phyloP scores from a whole-genome alignment of 2,888 invertebrate genomes.

The Acronicta aceris region DNA sequence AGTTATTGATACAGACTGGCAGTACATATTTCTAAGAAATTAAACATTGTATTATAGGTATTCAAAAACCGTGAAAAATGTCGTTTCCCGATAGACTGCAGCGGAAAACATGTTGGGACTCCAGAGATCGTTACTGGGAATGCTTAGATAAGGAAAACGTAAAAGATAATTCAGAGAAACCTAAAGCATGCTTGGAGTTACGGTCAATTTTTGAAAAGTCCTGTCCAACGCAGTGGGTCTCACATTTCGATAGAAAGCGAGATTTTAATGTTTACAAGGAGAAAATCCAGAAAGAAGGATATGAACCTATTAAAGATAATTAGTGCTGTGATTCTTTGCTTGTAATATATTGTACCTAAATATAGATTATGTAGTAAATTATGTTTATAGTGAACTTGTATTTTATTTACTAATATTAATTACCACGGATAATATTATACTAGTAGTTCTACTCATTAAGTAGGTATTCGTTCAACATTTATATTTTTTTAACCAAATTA shows the following conservation, averaged over 20 bases:
- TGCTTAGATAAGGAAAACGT: conserved; percentile 93
- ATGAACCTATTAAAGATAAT: conserved; percentile 92
- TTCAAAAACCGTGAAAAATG: conserved; percentile 86
- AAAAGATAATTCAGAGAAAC: conserved; percentile 88
- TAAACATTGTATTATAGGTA: conserved; percentile 79
- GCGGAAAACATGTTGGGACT: conserved; percentile 94
- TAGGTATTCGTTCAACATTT: conserved; percentile 9
- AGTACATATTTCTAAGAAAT: conserved; percentile 36
- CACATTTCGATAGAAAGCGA: conserved; percentile 97
- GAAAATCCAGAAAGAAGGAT: conserved; percentile 95
- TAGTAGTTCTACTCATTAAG: not conserved
- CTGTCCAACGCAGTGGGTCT: conserved; percentile 96
- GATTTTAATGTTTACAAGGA: conserved; percentile 96
- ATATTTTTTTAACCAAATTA: too few relatives aligned
- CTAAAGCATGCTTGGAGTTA: conserved; percentile 91
- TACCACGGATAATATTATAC: not conserved
- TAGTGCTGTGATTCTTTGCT: conserved; percentile 62
- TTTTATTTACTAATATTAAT: conserved; percentile 69
- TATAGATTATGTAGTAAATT: conserved; percentile 83
- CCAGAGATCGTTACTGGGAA: conserved; percentile 96
- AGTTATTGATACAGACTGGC: conserved; percentile 18
- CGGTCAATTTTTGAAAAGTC: conserved; percentile 93
- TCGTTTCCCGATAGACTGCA: conserved; percentile 95
- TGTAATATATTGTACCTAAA: conserved; percentile 71
- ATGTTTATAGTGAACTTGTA: conserved; percentile 66